phyloP scores from a whole-genome alignment of 2,888 invertebrate species.

The Ectemnius cavifrons region DNA sequence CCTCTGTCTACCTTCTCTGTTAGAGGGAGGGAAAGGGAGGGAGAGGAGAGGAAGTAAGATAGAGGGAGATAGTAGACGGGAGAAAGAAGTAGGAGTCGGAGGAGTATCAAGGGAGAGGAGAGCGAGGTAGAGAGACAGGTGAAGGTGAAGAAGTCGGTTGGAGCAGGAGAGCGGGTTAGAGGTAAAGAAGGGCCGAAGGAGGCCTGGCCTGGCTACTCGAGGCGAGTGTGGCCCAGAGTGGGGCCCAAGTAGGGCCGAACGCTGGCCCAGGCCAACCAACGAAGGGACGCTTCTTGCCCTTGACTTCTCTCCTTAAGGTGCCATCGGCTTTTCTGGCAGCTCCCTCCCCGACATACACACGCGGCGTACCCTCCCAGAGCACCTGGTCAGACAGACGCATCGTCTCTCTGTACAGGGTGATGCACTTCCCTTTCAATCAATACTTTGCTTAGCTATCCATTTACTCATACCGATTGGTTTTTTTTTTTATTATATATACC shows the following conservation, averaged over 20 bases:
- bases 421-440: too few species aligned
- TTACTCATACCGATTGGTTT: too few species aligned
- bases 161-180: conserved; percentile 15
- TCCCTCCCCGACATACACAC: conserved; percentile 13
- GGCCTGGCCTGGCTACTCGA: conserved; percentile 7
- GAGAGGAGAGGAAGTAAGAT: neutral
- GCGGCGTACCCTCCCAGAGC: conserved; percentile 20
- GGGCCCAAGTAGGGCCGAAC: conserved; percentile 49
- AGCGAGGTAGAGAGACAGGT: conserved; percentile 18
- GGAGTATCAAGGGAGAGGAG: conserved; percentile 15
- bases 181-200: conserved; percentile 9
- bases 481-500: too few species aligned
- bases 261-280: conserved; percentile 43
- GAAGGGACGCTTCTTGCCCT: conserved; percentile 66
- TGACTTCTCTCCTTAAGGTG: conserved; percentile 64
- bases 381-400: conserved; percentile 43
- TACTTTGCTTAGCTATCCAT: too few species aligned
- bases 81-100: conserved; percentile 15
- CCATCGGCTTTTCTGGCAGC: conserved; percentile 64
- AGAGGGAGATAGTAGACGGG: neutral
- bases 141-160: conserved; percentile 18
- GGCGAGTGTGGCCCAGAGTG: conserved; percentile 18
- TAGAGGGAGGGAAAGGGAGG: neutral
- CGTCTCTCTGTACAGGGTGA: conserved; percentile 2
- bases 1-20: neutral